Conservation (phyloP, 1,140 invertebrate species). For the Drosophila melanogaster region Release_6_plus_ISO1_MT NT_033777.3:27089001-27089500, state of each 20-base stretch:
- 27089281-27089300: slow-evolving; percentile 71
- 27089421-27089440: slow-evolving; percentile 26
- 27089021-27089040: slow-evolving; percentile 11
- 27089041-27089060: slow-evolving; percentile 8
- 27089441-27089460: slow-evolving; percentile 22
- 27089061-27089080: slow-evolving; percentile 17
- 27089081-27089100: slow-evolving; percentile 10
- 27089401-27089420: slow-evolving; percentile 55
- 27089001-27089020: slow-evolving; percentile 18
- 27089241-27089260: slow-evolving; percentile 79
- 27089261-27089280: slow-evolving; percentile 74
- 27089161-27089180: slow-evolving; percentile 10
- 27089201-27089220: slow-evolving; percentile 30
- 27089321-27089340: slow-evolving; percentile 63
- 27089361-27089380: slow-evolving; percentile 40
- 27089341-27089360: slow-evolving; percentile 11
- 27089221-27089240: slow-evolving; percentile 45
- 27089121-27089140: slow-evolving; percentile 23
- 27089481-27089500: slow-evolving; percentile 67
- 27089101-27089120: background rate
- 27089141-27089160: slow-evolving; percentile 22
- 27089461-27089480: slow-evolving; percentile 7
- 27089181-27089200: slow-evolving; percentile 1
- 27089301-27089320: slow-evolving; percentile 58
- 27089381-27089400: slow-evolving; percentile 78